Evolutionary conservation across 2,113 vertebrate species (phyloP).

Genomic region (Brachypteracias leptosomus): DNA sequence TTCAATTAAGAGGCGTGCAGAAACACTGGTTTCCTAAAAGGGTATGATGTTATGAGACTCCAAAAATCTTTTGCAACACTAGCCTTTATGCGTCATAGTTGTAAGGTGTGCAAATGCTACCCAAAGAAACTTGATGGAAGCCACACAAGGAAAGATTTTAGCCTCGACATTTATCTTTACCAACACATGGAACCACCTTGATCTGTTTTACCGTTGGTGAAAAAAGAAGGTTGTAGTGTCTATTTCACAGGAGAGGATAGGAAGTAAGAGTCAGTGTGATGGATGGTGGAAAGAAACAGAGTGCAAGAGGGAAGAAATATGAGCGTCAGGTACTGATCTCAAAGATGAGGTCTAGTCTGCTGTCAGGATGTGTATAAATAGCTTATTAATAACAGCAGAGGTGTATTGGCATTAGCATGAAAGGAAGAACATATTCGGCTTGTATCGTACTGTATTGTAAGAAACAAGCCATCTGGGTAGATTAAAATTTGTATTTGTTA

Average conservation of each 20-base stretch:
- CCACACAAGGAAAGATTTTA: conserved; percentile 34
- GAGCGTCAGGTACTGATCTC: conserved; percentile 36
- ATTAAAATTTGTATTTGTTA: background rate
- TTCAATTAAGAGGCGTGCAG: background rate
- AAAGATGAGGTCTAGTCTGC: conserved; percentile 39
- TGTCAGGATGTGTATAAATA: conserved; percentile 40
- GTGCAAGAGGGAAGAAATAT: conserved; percentile 41
- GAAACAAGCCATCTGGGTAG: background rate
- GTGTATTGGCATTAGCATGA: background rate
- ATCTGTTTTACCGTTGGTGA: conserved; percentile 44
- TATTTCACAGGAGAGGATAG: conserved; percentile 61
- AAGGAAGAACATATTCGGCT: background rate
- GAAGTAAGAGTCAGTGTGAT: conserved; percentile 66
- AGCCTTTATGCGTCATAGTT: background rate
- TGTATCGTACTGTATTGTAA: background rate
- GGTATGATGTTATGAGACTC: background rate
- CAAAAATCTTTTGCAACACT: background rate
- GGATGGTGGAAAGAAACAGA: conserved; percentile 49
- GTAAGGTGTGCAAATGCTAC: conserved; percentile 6
- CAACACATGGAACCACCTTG: conserved; percentile 51
- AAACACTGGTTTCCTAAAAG: background rate
- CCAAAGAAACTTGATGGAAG: conserved; percentile 24
- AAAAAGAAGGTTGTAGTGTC: conserved; percentile 59
- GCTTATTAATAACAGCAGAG: conserved; percentile 31
- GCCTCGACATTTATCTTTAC: conserved; percentile 31